A percentile compares a stretch with the other conserved stretches of the same genome.
These are phyloP conservation scores for Neodiprion pinetum DNA, from an alignment of 1,140 invertebrate species.

Conservation along the genomic window DNA sequence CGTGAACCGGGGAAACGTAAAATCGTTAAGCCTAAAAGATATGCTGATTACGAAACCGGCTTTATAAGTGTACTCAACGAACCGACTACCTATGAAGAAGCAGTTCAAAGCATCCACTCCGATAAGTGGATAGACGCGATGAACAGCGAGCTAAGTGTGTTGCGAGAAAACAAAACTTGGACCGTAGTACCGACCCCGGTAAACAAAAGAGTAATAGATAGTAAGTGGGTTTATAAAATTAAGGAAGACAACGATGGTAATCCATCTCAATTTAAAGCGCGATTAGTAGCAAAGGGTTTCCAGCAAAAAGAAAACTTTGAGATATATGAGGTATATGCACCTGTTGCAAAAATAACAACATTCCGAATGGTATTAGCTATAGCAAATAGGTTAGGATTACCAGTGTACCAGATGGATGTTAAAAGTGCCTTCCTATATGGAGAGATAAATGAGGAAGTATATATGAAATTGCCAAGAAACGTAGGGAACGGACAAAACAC, in stretches of 20 bases:
- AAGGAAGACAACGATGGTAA: constrained; percentile 27
- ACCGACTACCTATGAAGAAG: background rate
- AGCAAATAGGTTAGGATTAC: constrained; percentile 27
- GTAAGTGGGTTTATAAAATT: constrained; percentile 44
- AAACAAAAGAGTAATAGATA: constrained; percentile 33
- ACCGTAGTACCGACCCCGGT: constrained; percentile 31
- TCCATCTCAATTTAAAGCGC: constrained; percentile 31
- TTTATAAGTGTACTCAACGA: background rate
- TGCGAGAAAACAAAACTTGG: constrained; percentile 47
- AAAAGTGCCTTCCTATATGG: background rate
- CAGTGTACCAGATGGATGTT: constrained; percentile 32
- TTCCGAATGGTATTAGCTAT: constrained; percentile 43
- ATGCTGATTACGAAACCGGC: background rate
- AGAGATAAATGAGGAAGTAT: constrained; percentile 16
- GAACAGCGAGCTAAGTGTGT: no score
- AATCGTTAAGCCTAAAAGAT: background rate
- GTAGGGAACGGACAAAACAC: constrained; percentile 10
- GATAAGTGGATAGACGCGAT: constrained; percentile 47
- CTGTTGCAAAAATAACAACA: constrained; percentile 40
- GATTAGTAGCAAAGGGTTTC: constrained; percentile 44
- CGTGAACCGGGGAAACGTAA: background rate
- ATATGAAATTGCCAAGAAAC: constrained; percentile 41
- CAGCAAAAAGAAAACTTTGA: constrained; percentile 38
- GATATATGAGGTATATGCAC: constrained; percentile 43
- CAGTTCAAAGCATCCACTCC: constrained; percentile 10